Evolutionary conservation across 2,113 vertebrate species (phyloP).

Genomic region (Tricholaema leucomelas): DNA sequence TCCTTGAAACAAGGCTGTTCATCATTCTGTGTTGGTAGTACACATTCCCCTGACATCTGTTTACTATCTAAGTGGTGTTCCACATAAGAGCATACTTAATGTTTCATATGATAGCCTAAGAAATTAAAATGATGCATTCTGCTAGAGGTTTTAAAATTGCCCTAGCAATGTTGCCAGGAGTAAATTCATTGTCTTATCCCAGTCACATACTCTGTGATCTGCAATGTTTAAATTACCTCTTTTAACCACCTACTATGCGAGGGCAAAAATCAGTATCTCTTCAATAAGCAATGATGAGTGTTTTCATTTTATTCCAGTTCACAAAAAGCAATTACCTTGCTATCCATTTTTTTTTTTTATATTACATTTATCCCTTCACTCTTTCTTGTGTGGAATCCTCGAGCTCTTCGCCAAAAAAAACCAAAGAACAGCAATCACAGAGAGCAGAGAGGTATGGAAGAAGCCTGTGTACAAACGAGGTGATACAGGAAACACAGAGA

Average conservation of each 20-base stretch:
- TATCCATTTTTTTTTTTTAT: not conserved
- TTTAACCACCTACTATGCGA: not conserved
- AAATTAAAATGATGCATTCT: slow-evolving; percentile 1
- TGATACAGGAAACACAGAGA: not conserved
- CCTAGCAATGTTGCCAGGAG: not conserved
- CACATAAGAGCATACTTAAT: not conserved
- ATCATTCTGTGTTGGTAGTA: not conserved
- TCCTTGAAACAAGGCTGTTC: not conserved
- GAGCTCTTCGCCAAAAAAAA: not conserved
- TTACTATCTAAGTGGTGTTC: not conserved
- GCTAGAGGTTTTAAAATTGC: not conserved
- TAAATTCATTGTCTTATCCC: not conserved
- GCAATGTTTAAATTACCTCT: not conserved
- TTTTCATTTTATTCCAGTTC: not conserved
- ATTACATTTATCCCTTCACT: not conserved
- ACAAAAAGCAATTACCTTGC: not conserved
- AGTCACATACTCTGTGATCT: not conserved
- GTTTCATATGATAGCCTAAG: not conserved
- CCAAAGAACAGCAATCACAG: not conserved
- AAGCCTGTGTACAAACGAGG: not conserved
- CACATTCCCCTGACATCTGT: not conserved
- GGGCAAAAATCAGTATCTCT: slow-evolving; percentile 1
- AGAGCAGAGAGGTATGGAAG: not conserved
- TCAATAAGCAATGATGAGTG: not conserved
- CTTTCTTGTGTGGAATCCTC: not conserved